phyloP scores from a whole-genome alignment of 2,113 vertebrate genomes.

The Bombycilla garrulus region DNA sequence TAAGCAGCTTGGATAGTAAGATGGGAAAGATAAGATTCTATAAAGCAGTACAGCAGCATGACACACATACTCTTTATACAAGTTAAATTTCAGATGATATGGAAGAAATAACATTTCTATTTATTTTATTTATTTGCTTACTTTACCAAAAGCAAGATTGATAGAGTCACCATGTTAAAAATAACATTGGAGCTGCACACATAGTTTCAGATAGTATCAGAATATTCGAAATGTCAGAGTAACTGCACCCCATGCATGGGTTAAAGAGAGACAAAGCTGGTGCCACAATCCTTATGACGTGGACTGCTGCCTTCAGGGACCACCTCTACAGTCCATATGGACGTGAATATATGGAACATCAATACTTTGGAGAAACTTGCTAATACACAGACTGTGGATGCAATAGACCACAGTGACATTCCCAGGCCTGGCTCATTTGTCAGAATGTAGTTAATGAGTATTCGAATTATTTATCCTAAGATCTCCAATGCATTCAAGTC shows the following conservation, averaged over 20 bases:
- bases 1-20: not conserved
- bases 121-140: not conserved
- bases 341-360: not conserved
- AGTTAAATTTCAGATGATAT: not conserved
- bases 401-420: not conserved
- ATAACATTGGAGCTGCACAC: not conserved
- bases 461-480: not conserved
- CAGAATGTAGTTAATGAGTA: not conserved
- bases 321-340: fast-evolving
- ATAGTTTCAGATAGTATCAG: not conserved
- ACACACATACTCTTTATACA: not conserved
- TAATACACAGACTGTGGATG: not conserved
- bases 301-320: not conserved
- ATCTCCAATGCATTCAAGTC: not conserved
- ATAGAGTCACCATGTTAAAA: not conserved
- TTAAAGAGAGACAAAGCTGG: not conserved
- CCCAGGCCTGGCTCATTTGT: not conserved
- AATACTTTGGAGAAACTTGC: not conserved
- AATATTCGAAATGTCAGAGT: not conserved
- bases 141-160: not conserved
- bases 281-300: not conserved
- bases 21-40: not conserved
- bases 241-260: not conserved
- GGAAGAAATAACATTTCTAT: not conserved
- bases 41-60: not conserved